A percentile compares a stretch with the other conserved stretches of the same genome.
phyloP scores from a whole-genome alignment of 1,140 invertebrate species.

The Solenopsis fugax region DNA sequence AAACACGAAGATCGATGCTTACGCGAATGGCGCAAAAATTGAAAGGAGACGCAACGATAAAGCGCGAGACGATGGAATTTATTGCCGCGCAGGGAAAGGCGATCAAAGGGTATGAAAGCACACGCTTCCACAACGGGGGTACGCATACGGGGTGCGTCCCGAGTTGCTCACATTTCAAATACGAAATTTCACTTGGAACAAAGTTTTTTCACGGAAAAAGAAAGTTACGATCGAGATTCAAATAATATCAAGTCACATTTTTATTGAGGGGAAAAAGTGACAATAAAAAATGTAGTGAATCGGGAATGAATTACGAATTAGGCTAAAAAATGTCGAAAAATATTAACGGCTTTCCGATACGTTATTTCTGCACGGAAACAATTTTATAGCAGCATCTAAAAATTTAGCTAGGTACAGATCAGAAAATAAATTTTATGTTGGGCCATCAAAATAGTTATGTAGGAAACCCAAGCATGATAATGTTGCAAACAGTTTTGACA shows the following conservation, averaged over 20 bases:
- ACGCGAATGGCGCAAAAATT: slow-evolving; percentile 18
- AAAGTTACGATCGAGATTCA: not conserved
- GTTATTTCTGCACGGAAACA: not conserved
- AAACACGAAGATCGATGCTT: slow-evolving; percentile 59
- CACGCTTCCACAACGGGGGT: too few relatives aligned
- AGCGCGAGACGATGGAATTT: slow-evolving; percentile 25
- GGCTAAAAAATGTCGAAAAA: not conserved
- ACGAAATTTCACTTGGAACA: not conserved
- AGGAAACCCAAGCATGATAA: too few relatives aligned
- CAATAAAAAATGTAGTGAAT: not conserved
- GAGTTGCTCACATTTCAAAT: not conserved
- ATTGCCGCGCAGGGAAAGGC: not conserved
- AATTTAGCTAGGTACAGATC: too few relatives aligned
- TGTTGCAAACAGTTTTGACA: too few relatives aligned
- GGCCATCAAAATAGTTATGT: too few relatives aligned
- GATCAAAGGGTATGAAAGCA: slow-evolving; percentile 1
- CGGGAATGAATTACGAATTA: not conserved
- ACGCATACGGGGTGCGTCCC: not conserved
- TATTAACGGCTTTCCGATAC: not conserved
- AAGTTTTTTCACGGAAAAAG: not conserved
- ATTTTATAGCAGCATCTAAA: too few relatives aligned
- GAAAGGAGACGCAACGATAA: slow-evolving; percentile 30
- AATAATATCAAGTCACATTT: not conserved
- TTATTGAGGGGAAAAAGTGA: not conserved
- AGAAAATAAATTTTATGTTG: too few relatives aligned